A percentile compares a stretch with the other conserved stretches of the same genome.
These are phyloP conservation scores for Aporrectodea caliginosa DNA, from an alignment of 1,140 invertebrate genomes.

Conservation along the genomic window DNA sequence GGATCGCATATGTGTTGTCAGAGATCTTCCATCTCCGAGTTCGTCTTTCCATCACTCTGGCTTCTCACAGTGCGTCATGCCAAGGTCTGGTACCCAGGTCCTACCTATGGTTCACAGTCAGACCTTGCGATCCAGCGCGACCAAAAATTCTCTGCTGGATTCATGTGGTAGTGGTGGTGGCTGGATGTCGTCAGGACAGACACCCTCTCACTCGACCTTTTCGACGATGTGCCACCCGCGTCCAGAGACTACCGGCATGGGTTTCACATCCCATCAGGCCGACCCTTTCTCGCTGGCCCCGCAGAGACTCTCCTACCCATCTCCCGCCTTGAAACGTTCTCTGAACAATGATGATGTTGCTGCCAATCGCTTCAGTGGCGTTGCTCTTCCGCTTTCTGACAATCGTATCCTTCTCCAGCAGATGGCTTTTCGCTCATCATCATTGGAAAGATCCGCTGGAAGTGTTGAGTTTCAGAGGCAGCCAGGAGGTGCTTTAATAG, in stretches of 20 bases:
- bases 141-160: neutral
- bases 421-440: neutral
- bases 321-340: too few species aligned
- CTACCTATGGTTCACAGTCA: neutral
- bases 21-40: neutral
- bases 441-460: neutral
- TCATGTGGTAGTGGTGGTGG: neutral
- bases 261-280: too few species aligned
- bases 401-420: neutral
- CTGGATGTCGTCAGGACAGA: neutral
- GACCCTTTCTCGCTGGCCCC: too few species aligned
- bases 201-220: neutral
- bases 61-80: neutral
- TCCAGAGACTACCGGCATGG: neutral
- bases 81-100: too few species aligned
- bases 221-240: neutral
- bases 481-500: neutral
- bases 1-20: neutral
- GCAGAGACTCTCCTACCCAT: too few species aligned
- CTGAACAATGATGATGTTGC: too few species aligned
- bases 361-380: neutral
- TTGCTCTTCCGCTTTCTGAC: neutral
- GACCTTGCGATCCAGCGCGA: neutral
- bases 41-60: neutral
- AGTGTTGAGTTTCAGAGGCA: neutral